phyloP scores from a whole-genome alignment of 2,888 invertebrate species.

The Erebia ligea region DNA sequence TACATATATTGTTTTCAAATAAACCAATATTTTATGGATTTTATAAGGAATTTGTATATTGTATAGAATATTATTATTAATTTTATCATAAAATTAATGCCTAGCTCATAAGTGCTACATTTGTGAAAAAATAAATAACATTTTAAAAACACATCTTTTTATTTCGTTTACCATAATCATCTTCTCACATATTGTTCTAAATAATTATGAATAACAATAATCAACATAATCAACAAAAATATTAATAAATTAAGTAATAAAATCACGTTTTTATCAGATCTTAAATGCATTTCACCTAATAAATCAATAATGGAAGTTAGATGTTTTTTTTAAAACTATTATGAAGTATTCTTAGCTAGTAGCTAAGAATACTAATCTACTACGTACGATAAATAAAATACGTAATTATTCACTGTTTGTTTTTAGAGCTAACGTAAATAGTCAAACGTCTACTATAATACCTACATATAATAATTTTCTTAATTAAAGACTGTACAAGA shows the following conservation, averaged over 20 bases:
- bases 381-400: too few species aligned
- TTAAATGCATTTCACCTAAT: not conserved
- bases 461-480: too few species aligned
- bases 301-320: too few species aligned
- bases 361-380: too few species aligned
- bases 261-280: slow-evolving; percentile 1
- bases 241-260: slow-evolving; percentile 4
- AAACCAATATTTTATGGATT: slow-evolving; percentile 83
- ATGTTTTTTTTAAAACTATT: not conserved
- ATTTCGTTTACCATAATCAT: slow-evolving; percentile 49
- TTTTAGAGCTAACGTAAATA: too few species aligned
- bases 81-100: slow-evolving; percentile 82
- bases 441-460: too few species aligned
- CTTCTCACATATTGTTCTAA: slow-evolving; percentile 1
- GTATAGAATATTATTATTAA: slow-evolving; percentile 83
- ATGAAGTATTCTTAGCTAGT: too few species aligned
- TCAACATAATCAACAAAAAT: not conserved
- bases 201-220: not conserved
- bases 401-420: too few species aligned
- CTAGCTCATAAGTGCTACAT: slow-evolving; percentile 81
- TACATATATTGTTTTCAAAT: slow-evolving; percentile 81
- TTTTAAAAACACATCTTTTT: slow-evolving; percentile 71
- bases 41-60: slow-evolving; percentile 83
- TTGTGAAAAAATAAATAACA: slow-evolving; percentile 81
- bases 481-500: not conserved